These are phyloP conservation scores for Actinernus sp. DNA, from an alignment of 92 coral and sea anemone genomes.

Conservation along the genomic window DNA sequence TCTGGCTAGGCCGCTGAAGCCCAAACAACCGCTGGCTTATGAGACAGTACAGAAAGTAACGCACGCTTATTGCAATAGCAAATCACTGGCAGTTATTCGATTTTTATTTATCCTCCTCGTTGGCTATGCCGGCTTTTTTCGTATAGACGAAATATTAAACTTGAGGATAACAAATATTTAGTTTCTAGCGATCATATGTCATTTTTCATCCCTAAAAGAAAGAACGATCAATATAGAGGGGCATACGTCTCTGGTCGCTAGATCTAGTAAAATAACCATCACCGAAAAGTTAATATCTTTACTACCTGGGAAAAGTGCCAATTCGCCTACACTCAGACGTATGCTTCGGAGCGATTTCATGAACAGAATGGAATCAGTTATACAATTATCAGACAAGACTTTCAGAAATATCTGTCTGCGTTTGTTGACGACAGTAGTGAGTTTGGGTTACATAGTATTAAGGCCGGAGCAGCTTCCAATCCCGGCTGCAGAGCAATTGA, in stretches of 20 bases:
- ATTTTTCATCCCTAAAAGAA: constrained; percentile 24
- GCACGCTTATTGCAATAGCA: constrained; percentile 23
- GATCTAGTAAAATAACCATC: constrained; percentile 17
- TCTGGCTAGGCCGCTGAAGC: constrained; percentile 36
- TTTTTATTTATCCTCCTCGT: constrained; percentile 42
- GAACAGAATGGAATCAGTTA: too few species aligned
- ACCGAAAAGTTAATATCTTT: not conserved
- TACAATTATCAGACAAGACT: not conserved
- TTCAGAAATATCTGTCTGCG: constrained; percentile 6
- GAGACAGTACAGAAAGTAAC: constrained; percentile 7
- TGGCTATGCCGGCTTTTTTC: constrained; percentile 53
- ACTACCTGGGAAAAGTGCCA: too few species aligned
- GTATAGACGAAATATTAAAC: constrained; percentile 38
- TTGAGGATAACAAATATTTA: constrained; percentile 21
- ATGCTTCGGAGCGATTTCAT: too few species aligned
- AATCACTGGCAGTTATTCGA: constrained; percentile 33
- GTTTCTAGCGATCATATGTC: constrained; percentile 29
- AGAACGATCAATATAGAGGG: constrained; percentile 58
- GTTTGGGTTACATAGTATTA: constrained; percentile 57
- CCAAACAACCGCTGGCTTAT: constrained; percentile 41
- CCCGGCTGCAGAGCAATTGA: constrained; percentile 41
- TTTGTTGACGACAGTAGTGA: too few species aligned
- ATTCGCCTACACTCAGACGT: too few species aligned
- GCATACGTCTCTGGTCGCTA: constrained; percentile 33
- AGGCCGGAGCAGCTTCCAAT: too few species aligned